phyloP scores from a whole-genome alignment of 2,888 invertebrate species.

The Plebejus melissa region DNA sequence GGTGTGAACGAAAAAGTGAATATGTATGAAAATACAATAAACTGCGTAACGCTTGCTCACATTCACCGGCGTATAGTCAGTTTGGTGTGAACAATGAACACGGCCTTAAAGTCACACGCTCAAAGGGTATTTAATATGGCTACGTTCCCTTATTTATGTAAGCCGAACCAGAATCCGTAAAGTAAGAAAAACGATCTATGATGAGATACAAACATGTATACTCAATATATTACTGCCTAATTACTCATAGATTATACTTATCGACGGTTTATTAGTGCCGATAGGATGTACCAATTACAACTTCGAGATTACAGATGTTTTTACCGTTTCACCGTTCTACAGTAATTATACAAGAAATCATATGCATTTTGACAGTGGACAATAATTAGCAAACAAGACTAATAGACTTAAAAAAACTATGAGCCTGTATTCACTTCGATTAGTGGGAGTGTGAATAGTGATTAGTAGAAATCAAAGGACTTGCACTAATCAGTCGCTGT shows the following conservation, averaged over 20 bases:
- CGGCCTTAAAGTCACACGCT: slow-evolving; percentile 35
- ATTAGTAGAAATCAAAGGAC: no score
- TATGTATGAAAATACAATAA: no score
- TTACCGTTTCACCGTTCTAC: not conserved
- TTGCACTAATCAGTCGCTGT: no score
- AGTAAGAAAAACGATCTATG: slow-evolving; percentile 67
- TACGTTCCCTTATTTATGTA: slow-evolving; percentile 37
- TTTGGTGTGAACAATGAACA: no score
- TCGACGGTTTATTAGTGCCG: slow-evolving; percentile 58
- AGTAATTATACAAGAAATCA: not conserved
- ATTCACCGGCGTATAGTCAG: no score
- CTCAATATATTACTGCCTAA: slow-evolving; percentile 70
- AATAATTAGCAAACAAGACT: not conserved
- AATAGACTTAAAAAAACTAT: no score
- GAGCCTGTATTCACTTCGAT: no score
- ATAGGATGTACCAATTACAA: slow-evolving; percentile 54
- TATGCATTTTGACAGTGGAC: not conserved
- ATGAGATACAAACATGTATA: slow-evolving; percentile 63
- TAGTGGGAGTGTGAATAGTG: no score
- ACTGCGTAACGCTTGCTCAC: no score
- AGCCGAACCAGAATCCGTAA: slow-evolving; percentile 52
- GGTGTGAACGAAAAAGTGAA: no score
- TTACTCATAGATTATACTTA: slow-evolving; percentile 75
- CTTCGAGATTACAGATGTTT: slow-evolving; percentile 37
- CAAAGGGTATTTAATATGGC: slow-evolving; percentile 42